These are phyloP conservation scores for Tuberolachnus salignus DNA, from an alignment of 2,888 invertebrate genomes.

Conservation along the genomic window DNA sequence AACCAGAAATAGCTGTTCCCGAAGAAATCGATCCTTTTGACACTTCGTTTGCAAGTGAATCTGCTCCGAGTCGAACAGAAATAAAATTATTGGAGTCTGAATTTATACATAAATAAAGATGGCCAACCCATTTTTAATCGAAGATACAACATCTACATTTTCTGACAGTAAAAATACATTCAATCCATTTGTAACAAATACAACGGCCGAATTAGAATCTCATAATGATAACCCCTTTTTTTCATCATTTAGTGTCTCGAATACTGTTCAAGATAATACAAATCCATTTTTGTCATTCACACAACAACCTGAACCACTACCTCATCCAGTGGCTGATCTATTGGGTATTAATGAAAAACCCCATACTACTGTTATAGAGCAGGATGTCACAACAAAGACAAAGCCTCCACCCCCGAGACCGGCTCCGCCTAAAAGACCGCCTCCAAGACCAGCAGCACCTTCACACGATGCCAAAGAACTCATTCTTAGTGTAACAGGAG, in stretches of 20 bases:
- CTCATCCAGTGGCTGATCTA: slow-evolving; percentile 36
- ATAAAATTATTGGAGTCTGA: slow-evolving; percentile 80
- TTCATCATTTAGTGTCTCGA: slow-evolving; percentile 57
- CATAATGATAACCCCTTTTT: slow-evolving; percentile 75
- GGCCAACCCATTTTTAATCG: slow-evolving; percentile 73
- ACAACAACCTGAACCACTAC: slow-evolving; percentile 29
- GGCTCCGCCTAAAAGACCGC: slow-evolving; percentile 60
- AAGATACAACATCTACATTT: slow-evolving; percentile 68
- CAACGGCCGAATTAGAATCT: slow-evolving; percentile 60
- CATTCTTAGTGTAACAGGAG: slow-evolving; percentile 83
- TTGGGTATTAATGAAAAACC: slow-evolving; percentile 34
- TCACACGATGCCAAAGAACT: slow-evolving; percentile 84
- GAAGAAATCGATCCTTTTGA: slow-evolving; percentile 78
- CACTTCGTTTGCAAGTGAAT: slow-evolving; percentile 78
- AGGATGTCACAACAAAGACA: slow-evolving; percentile 1
- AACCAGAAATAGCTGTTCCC: slow-evolving; percentile 61
- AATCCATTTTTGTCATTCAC: slow-evolving; percentile 68
- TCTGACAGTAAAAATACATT: slow-evolving; percentile 67
- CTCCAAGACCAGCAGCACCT: slow-evolving; percentile 68
- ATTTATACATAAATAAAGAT: slow-evolving; percentile 64
- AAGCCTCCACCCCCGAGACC: slow-evolving; percentile 49
- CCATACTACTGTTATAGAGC: slow-evolving; percentile 2
- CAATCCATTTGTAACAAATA: slow-evolving; percentile 70
- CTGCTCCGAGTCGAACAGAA: slow-evolving; percentile 79
- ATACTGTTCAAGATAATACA: slow-evolving; percentile 62